Evolutionary conservation across 92 coral and sea anemone genomes (phyloP), one percentile per base, ranked within the genome.

Genomic region (Bergia puertoricense): DNA sequence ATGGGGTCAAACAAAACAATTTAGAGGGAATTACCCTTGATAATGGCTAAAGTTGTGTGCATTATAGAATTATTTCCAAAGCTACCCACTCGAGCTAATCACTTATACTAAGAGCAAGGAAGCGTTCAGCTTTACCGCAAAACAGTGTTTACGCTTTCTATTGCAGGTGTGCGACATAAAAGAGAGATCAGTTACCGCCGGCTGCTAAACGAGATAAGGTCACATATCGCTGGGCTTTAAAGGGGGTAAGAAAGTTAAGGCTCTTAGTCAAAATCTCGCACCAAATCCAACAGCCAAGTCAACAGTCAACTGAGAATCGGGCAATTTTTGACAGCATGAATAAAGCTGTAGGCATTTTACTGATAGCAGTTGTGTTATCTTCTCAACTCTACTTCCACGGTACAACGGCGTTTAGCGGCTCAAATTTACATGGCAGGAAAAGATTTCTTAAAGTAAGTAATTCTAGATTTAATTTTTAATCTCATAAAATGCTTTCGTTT

Each of bases 131-230:
- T 71, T 22, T 66, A 37, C 87, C n/a, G 66, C 10, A 22, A 54
- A 84, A 72, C 38, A 59, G 23, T 84, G 43, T 84, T 84, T 84
- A 46, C 79, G 18, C 18, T 81, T 62, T 15, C 23, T 36, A 42
- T 6, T 62, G 85, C 85, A 62, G 85, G 51, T 81, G 85, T 20
- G 56, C 45, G 68, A 9, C 14, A 81, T 62, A 81, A 62, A 38
- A 81, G 23, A 14, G 36, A 40, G 48, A 57, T 57, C 72, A 62
- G 51, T 5, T 40, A 79, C 85, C 15, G 22, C 85, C 40, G 6
- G 41, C 54, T 41, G 50, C 23, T 22, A 40, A 81, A 59, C 14
- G 30, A 57, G 37, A 9, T 20, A n/a, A 62, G n/a, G 23, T 37
- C 74, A 39, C 74, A 3, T 16, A 59, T 62, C 74, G 20, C 46